Conservation (phyloP, 1,140 invertebrate species). For the Nasonia giraulti region DNA sequence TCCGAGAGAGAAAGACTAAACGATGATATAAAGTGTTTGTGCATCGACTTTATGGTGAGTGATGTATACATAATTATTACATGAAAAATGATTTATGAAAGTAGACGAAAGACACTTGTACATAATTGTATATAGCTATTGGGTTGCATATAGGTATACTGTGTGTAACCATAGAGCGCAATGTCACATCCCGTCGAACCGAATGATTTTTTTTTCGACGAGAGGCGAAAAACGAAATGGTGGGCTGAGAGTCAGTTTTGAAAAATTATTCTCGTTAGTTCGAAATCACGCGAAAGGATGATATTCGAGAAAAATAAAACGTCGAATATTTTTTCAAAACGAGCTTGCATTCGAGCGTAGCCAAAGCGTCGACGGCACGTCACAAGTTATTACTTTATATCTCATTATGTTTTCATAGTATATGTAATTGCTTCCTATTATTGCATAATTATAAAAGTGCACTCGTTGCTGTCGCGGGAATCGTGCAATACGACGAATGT, state of each 20-base stretch:
- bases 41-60: conserved; percentile 40
- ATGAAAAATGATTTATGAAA: conserved; percentile 47
- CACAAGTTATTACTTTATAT: conserved; percentile 52
- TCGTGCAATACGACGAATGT: conserved; percentile 40
- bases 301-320: too few species aligned
- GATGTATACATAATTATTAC: conserved; percentile 41
- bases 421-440: conserved; percentile 56
- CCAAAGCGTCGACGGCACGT: neutral
- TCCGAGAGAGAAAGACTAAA: conserved; percentile 45
- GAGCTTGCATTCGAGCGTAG: conserved; percentile 9
- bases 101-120: conserved; percentile 41
- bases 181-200: conserved; percentile 5
- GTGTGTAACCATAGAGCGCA: conserved; percentile 26
- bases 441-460: conserved; percentile 23
- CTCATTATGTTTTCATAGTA: conserved; percentile 62
- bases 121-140: conserved; percentile 47
- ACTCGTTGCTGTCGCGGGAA: conserved; percentile 29
- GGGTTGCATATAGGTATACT: conserved; percentile 22
- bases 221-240: neutral
- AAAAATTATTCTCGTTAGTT: conserved; percentile 5
- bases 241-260: neutral
- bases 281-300: neutral
- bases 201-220: conserved; percentile 14
- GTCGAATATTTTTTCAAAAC: conserved; percentile 28
- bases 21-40: conserved; percentile 21